Base-by-base conservation (phyloP, 2,888 invertebrate species). In the Phortica okadai region DNA sequence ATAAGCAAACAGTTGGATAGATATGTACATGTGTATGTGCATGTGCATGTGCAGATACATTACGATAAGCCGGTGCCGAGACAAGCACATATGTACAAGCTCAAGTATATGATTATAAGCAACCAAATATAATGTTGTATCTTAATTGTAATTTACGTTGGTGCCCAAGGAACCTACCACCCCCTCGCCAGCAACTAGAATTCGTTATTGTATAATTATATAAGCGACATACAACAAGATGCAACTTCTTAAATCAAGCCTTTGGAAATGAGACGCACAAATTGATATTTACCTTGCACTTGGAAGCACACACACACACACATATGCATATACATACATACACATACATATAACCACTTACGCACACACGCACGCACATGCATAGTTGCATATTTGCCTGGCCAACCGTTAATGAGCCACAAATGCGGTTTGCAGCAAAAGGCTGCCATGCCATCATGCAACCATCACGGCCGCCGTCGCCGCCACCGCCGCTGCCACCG, bases 351-450 rank as follows among this genome's bases (percentile, higher is more conserved):
- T 78, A 79, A 76, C 67, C 62, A 64, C 79, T 64, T 11, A 56
- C 78, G 77, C 11, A 56, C 42, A 33, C n/a, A 33, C 33, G 25
- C 42, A 64, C 77, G 56, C 45, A 50, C 62, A 42, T 84, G 83
- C 78, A 82, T 66, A 84, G 82, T 77, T 67, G 10, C 25, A 42
- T 50, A 56, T 74, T 50, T 75, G 74, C 83, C 80, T 78, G 82
- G 42, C 83, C 82, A 88, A 82, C 85, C 88, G 82, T 86, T 88
- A 88, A 88, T 88, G 85, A 88, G 86, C 87, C 88, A 83, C 88
- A 85, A 83, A 84, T 83, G 56, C 41, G 56, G 41, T 56, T 72
- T 54, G 11, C 75, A 75, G 77, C 78, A 76, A 74, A 74, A 66
- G 42, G 56, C 64, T 59, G 58, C 2, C 33, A 70, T 33, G 33